Evolutionary conservation across 1,140 invertebrate species (phyloP), one percentile per base, ranked within the genome.

Genomic region (Brachionus angularis): DNA sequence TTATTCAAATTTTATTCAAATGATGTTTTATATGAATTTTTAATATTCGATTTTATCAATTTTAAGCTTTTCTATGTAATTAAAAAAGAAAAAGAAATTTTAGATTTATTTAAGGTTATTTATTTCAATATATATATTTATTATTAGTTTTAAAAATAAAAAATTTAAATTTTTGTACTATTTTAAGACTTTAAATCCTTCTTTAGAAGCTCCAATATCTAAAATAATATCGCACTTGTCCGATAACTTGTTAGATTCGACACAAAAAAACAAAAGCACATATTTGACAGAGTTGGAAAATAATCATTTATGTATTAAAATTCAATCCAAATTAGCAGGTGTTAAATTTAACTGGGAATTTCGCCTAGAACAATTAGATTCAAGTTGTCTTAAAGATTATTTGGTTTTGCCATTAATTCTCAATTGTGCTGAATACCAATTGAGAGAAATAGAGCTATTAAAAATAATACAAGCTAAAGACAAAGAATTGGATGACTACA

Each of bases 401-500:
- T 52, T 50, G 27, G 50, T 70, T 14, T 8, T 42, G 16, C 67
- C 46, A 42, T 8, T 70, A 4, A 33, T 70, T 52, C 52, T 25
- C 7, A 44, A 25, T 12, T 50, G 46, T 31, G 67, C 72, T 27
- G 78, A 79, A 71, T 42, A 77, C 33, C 73, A 69, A 27, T 39
- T 75, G 14, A 69, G 76, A 50, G 76, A 78, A 50, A 34, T 74
- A 16, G 78, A 79, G 72, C 72, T 79, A 10, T 29, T 75, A 23
- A 76, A 75, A 64, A 53, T 78, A 7, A 69, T 79, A 16, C 46
- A 72, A 5, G 61, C 71, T 14, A 79, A 79, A 73, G 78, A 79
- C 61, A 77, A 76, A 62, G 73, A 79, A 74, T 76, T 79, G 49
- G 75, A 77, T 7, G 77, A 79, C 64, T 79, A 77, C 58, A 77